These are phyloP conservation scores for Lacanobia wlatinum DNA, from an alignment of 2,888 invertebrate species.

Conservation along the genomic window DNA sequence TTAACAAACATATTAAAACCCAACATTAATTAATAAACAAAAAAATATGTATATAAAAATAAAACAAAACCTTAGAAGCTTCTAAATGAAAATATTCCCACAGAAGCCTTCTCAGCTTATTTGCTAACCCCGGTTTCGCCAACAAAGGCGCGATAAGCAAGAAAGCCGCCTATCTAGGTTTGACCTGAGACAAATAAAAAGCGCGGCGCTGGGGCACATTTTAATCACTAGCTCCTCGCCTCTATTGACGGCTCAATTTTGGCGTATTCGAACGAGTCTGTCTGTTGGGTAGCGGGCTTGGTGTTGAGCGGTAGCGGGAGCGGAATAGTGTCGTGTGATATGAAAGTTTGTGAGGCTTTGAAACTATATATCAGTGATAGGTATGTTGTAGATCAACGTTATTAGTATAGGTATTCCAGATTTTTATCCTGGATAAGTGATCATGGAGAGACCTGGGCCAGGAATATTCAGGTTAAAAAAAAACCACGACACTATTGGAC, in stretches of 20 bases:
- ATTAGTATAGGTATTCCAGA: too few species aligned
- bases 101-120: slow-evolving; percentile 48
- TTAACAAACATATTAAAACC: too few species aligned
- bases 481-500: too few species aligned
- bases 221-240: slow-evolving; percentile 73
- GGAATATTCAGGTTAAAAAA: too few species aligned
- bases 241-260: slow-evolving; percentile 74
- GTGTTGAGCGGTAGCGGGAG: slow-evolving; percentile 21
- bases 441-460: too few species aligned
- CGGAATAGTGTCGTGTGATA: not conserved
- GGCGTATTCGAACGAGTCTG: slow-evolving; percentile 66
- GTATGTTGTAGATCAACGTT: too few species aligned
- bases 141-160: slow-evolving; percentile 51
- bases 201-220: slow-evolving; percentile 64
- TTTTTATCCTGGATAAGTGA: too few species aligned
- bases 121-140: slow-evolving; percentile 53
- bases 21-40: too few species aligned
- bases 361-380: not conserved
- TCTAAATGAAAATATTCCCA: slow-evolving; percentile 38
- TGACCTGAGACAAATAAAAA: slow-evolving; percentile 64
- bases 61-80: slow-evolving; percentile 7
- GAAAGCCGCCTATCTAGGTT: slow-evolving; percentile 53
- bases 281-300: slow-evolving; percentile 18
- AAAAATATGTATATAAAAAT: too few species aligned
- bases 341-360: not conserved